Conservation (phyloP, 2,113 vertebrate species). For the Xiphophorus hellerii region DNA sequence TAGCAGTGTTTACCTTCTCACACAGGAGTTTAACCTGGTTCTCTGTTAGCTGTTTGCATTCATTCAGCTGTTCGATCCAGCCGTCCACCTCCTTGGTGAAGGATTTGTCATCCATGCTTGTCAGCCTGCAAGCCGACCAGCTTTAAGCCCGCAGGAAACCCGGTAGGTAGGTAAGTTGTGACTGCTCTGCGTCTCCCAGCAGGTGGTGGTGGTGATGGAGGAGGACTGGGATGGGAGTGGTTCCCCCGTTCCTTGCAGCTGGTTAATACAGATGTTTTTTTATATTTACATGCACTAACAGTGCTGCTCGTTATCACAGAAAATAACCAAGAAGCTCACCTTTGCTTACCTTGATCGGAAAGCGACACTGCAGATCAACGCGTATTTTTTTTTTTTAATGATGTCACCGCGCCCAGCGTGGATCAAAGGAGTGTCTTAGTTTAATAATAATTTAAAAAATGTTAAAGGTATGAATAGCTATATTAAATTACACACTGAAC, state of each 20-base stretch:
- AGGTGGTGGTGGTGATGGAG: background rate
- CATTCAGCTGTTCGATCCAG: slow-evolving; percentile 95
- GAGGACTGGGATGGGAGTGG: background rate
- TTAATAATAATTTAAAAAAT: too few species aligned
- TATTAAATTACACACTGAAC: too few species aligned
- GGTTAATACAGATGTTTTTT: too few species aligned
- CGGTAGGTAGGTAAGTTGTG: slow-evolving; percentile 10
- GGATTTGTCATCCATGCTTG: slow-evolving; percentile 91
- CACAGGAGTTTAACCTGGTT: slow-evolving; percentile 95
- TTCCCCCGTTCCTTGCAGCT: background rate
- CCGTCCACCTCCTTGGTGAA: slow-evolving; percentile 96
- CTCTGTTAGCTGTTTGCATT: slow-evolving; percentile 94
- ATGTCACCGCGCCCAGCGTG: too few species aligned
- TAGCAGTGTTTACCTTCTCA: slow-evolving; percentile 85
- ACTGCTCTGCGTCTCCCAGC: slow-evolving; percentile 28
- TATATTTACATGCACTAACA: too few species aligned
- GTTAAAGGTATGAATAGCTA: too few species aligned
- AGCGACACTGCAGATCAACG: too few species aligned
- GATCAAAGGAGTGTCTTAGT: too few species aligned
- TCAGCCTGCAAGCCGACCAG: slow-evolving; percentile 50
- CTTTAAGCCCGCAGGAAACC: slow-evolving; percentile 20
- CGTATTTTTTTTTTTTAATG: too few species aligned
- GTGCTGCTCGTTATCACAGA: too few species aligned
- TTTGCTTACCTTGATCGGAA: too few species aligned
- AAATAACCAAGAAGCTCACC: too few species aligned